Evolutionary conservation across 1,140 invertebrate genomes (phyloP).

Genomic region (Fopius arisanus): DNA sequence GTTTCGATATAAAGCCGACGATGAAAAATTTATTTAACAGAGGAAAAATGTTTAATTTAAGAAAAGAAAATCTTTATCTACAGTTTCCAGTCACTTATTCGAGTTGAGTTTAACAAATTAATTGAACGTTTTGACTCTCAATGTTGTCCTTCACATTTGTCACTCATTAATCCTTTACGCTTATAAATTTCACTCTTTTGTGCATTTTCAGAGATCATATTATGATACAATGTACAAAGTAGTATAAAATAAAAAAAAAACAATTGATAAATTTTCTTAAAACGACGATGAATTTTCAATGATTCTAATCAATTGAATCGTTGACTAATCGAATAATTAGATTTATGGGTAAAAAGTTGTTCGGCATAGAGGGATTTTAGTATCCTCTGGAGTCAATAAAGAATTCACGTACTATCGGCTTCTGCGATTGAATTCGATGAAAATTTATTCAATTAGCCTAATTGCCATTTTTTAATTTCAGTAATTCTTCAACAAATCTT

Average conservation of each 20-base stretch:
- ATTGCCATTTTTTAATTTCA: too few species aligned
- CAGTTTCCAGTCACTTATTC: slow-evolving; percentile 7
- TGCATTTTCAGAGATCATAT: slow-evolving; percentile 64
- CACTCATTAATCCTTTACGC: neutral
- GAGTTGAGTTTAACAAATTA: neutral
- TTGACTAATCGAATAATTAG: neutral
- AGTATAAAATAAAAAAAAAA: slow-evolving; percentile 62
- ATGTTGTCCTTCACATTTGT: neutral
- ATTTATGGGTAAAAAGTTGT: neutral
- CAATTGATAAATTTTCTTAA: slow-evolving; percentile 53
- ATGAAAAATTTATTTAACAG: neutral
- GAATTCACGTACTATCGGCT: neutral
- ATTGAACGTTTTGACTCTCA: neutral
- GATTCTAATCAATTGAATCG: neutral
- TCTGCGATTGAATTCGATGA: neutral
- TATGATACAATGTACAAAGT: slow-evolving; percentile 62
- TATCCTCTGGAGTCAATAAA: neutral
- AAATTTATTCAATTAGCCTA: too few species aligned
- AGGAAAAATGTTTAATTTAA: neutral
- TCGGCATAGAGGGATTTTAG: too few species aligned
- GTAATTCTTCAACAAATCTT: too few species aligned
- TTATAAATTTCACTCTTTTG: slow-evolving; percentile 49
- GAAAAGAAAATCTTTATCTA: slow-evolving; percentile 12
- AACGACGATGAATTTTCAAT: neutral
- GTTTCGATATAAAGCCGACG: neutral